Evolutionary conservation across 2,888 invertebrate genomes (phyloP).

Genomic region (Selenia dentaria): DNA sequence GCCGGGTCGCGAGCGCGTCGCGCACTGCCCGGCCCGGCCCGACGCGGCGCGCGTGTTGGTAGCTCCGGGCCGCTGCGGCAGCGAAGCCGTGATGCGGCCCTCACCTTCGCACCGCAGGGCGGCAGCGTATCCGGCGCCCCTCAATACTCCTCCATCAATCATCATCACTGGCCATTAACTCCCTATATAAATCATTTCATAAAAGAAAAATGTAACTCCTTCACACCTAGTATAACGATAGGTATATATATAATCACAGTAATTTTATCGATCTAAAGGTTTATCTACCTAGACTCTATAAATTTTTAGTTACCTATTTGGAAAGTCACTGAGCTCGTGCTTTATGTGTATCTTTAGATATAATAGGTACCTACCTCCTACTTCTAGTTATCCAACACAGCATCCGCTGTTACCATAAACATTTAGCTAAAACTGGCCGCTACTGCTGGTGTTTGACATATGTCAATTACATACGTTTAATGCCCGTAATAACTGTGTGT

Average conservation of each 20-base stretch:
- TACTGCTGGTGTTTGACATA: slow-evolving; percentile 65
- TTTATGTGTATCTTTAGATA: too few species aligned
- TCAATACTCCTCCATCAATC: slow-evolving; percentile 48
- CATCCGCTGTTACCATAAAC: slow-evolving; percentile 77
- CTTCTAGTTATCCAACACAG: too few species aligned
- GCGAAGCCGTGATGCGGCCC: slow-evolving; percentile 34
- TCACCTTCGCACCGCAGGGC: slow-evolving; percentile 54
- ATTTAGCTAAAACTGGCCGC: slow-evolving; percentile 67
- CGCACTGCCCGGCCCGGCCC: slow-evolving; percentile 72
- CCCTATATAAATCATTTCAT: slow-evolving; percentile 37
- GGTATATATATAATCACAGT: slow-evolving; percentile 8
- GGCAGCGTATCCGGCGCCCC: slow-evolving; percentile 47
- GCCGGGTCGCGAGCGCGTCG: slow-evolving; percentile 70
- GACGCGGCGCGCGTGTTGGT: slow-evolving; percentile 24
- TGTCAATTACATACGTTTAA: slow-evolving; percentile 44
- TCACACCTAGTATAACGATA: slow-evolving; percentile 24
- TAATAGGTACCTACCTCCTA: too few species aligned
- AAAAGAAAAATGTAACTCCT: slow-evolving; percentile 26
- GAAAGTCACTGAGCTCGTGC: slow-evolving; percentile 33
- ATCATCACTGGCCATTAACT: slow-evolving; percentile 44
- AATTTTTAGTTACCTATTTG: too few species aligned
- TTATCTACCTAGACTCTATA: neutral
- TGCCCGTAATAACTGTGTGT: slow-evolving; percentile 9
- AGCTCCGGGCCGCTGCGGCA: slow-evolving; percentile 35
- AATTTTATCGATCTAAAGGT: slow-evolving; percentile 3